Evolutionary conservation across 2,888 invertebrate genomes (phyloP), one percentile per base, ranked within the genome.

Genomic region (Furcula furcula): DNA sequence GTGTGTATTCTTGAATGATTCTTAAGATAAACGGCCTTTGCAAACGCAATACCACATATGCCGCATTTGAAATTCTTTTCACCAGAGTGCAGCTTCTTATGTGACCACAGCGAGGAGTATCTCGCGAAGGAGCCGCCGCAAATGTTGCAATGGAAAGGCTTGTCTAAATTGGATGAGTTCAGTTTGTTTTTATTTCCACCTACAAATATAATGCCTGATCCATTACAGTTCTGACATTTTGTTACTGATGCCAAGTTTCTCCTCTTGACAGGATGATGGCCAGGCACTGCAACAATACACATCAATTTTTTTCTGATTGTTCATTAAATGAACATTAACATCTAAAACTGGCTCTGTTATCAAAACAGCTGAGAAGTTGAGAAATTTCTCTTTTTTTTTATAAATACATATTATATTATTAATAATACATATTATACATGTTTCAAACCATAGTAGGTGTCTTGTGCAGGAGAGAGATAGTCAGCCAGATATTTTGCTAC

Each of bases 1-100:
- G 95, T 96, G 57, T 96, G 96, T 62, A 96, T 96, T 55, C 96
- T 91, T 30, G 95, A 94, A 75, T 96, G 96, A 71, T 96, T 96
- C 75, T 96, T 96, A 51, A 96, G 87, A 84, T 96, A 96, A n/a
- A 96, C 96, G 36, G 95, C 95, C 77, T 96, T 96, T 36, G 96
- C 96, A 74, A 96, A 96, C 20, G 95, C 95, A 68, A 96, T 90
- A 9, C 96, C 95, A 77, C 96, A 96, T 42, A 95, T 94, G 50
- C 94, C 94, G 79, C 96, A 96, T 81, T 96, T 96, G 79, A 95
- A 96, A 66, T 96, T 96, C 77, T 96, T 96, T 63, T 90, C 90
- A 11, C 92, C 95, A 7, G 95, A 94, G 76, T 96, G 96, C 49
- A 96, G 88, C 65, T 96, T 93, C 81, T 96, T 96, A 75, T 96